Percentiles rank a stretch among this genome's conserved stretches.
These are phyloP conservation scores for Ganaspis sp. DNA, from an alignment of 1,140 invertebrate species.

Conservation along the genomic window DNA sequence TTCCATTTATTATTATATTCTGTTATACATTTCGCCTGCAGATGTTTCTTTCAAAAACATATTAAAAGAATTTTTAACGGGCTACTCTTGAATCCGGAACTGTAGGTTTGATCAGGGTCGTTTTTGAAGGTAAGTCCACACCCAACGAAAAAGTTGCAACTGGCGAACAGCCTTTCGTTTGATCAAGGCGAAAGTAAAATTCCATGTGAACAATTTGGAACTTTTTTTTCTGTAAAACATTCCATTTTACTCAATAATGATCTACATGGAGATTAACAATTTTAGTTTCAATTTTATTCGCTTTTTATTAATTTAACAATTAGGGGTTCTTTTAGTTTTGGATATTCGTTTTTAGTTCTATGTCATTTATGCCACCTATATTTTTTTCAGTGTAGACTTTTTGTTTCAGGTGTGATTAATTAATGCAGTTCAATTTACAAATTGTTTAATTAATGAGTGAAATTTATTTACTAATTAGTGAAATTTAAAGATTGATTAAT, in stretches of 20 bases:
- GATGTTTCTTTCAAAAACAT: not conserved
- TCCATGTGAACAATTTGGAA: slow-evolving; percentile 2
- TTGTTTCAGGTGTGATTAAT: no score
- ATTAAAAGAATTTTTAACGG: not conserved
- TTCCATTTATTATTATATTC: not conserved
- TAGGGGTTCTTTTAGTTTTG: not conserved
- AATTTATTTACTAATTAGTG: no score
- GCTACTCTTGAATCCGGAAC: not conserved
- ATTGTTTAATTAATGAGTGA: no score
- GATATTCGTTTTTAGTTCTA: not conserved
- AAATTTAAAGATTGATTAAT: no score
- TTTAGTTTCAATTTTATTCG: not conserved
- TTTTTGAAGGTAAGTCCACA: slow-evolving; percentile 21
- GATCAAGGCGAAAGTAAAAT: slow-evolving; percentile 22
- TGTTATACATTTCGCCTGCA: not conserved
- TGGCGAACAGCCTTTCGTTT: slow-evolving; percentile 19
- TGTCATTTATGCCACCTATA: no score
- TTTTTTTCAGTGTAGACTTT: no score
- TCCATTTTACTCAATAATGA: slow-evolving; percentile 1
- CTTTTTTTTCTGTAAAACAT: not conserved
- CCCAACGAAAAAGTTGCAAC: slow-evolving; percentile 16
- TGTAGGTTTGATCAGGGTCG: slow-evolving; percentile 9
- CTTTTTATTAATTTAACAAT: not conserved
- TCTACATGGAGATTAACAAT: not conserved
- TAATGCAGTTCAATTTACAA: no score